Evolutionary conservation across 2,888 invertebrate species (phyloP).

Genomic region (Copidosoma aretas): DNA sequence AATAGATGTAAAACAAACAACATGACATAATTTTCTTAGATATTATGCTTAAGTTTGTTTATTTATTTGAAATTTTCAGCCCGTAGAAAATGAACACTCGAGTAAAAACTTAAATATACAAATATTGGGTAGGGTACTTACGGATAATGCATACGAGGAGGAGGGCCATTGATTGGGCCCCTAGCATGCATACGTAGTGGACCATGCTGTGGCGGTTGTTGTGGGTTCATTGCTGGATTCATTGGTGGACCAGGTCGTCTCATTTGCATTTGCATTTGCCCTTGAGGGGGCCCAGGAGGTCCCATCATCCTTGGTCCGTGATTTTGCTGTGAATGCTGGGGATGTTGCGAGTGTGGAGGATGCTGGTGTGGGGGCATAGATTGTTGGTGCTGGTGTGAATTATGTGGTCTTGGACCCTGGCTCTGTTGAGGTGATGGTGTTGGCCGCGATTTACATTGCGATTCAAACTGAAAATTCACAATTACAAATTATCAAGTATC

Average conservation of each 20-base stretch:
- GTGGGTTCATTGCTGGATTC: conserved; percentile 67
- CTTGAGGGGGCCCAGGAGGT: conserved; percentile 67
- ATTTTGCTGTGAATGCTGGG: conserved; percentile 65
- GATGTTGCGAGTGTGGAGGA: conserved; percentile 65
- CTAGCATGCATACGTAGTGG: too few relatives aligned
- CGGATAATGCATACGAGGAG: conserved; percentile 46
- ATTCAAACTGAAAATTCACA: conserved; percentile 75
- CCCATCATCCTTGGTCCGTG: conserved; percentile 67
- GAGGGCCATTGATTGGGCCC: conserved; percentile 67
- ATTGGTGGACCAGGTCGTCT: conserved; percentile 63
- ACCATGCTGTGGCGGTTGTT: conserved; percentile 65
- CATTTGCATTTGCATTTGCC: too few relatives aligned
- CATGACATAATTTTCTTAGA: too few relatives aligned
- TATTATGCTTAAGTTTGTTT: too few relatives aligned
- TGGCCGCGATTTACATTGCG: conserved; percentile 88
- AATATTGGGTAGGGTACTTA: too few relatives aligned
- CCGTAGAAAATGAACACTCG: too few relatives aligned
- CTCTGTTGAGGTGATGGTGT: conserved; percentile 76
- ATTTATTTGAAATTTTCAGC: too few relatives aligned
- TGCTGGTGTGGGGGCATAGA: conserved; percentile 64
- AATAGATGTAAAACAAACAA: too few relatives aligned
- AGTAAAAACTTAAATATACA: too few relatives aligned
- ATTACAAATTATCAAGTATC: not conserved
- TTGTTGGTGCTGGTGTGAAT: conserved; percentile 65
- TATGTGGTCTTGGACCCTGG: conserved; percentile 67